Evolutionary conservation across 2,888 invertebrate species (phyloP).

Genomic region (Apocheima hispidaria): DNA sequence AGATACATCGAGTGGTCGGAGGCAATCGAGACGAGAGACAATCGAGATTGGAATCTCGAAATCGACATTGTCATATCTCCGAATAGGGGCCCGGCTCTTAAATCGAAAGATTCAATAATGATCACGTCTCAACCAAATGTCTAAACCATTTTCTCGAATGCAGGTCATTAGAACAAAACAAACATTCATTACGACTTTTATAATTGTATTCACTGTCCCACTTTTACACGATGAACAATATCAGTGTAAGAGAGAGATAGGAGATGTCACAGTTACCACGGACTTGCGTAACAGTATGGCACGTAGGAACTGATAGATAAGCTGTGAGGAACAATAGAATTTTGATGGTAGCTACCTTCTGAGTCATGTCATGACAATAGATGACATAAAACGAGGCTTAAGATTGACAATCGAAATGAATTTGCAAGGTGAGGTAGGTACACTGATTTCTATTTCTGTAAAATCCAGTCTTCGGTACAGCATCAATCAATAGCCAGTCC

Average conservation of each 20-base stretch:
- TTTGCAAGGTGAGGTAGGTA: neutral
- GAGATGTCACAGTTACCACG: constrained; percentile 63
- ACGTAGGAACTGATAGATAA: constrained; percentile 41
- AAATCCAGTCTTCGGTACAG: too few relatives aligned
- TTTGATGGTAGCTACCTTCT: constrained; percentile 21
- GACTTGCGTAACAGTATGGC: constrained; percentile 53
- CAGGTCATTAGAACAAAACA: constrained; percentile 42
- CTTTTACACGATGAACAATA: constrained; percentile 26
- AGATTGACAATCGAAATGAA: neutral
- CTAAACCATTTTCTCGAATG: constrained; percentile 4
- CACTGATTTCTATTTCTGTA: too few relatives aligned
- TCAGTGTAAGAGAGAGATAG: constrained; percentile 37
- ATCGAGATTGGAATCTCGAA: too few relatives aligned
- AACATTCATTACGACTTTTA: constrained; percentile 24
- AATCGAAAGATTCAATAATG: too few relatives aligned
- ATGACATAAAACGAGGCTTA: constrained; percentile 21
- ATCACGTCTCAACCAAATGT: neutral
- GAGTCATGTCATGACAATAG: constrained; percentile 14
- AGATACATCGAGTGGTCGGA: too few relatives aligned
- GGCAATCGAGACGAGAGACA: too few relatives aligned
- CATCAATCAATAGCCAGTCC: too few relatives aligned
- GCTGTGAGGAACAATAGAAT: constrained; percentile 34
- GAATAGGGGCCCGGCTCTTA: too few relatives aligned
- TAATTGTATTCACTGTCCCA: constrained; percentile 25
- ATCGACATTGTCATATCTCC: neutral